Conservation (phyloP, 2,113 vertebrate species). For the Verasper variegatus region DNA sequence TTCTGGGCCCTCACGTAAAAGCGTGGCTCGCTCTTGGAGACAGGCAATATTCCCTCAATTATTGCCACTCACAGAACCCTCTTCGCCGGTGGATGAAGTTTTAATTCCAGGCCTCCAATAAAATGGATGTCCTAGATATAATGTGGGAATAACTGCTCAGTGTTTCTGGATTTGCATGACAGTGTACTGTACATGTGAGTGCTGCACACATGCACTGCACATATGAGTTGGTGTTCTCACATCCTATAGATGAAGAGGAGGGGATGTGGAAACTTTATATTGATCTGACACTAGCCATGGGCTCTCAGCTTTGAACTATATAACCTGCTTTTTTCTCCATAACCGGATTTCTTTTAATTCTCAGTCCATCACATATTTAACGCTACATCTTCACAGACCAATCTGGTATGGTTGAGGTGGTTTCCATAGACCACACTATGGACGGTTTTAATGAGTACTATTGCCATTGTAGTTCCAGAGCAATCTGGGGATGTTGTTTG, state of each 20-base stretch:
- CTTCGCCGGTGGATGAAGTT: constrained; percentile 72
- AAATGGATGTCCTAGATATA: constrained; percentile 73
- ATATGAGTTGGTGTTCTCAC: constrained; percentile 14
- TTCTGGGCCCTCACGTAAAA: constrained; percentile 77
- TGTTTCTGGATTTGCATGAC: constrained; percentile 63
- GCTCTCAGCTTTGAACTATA: constrained; percentile 39
- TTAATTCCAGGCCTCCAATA: constrained; percentile 72
- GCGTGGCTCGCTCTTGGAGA: constrained; percentile 67
- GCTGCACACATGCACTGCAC: constrained; percentile 22
- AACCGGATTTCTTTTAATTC: background rate
- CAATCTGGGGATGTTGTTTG: too few species aligned
- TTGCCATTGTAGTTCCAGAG: too few species aligned
- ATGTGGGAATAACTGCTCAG: constrained; percentile 70
- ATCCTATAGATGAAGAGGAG: constrained; percentile 18
- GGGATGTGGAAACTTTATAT: constrained; percentile 52
- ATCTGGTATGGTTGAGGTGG: background rate
- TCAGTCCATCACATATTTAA: constrained; percentile 14
- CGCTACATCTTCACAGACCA: background rate
- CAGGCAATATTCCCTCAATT: constrained; percentile 80
- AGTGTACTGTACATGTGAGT: constrained; percentile 8
- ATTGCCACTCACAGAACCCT: constrained; percentile 75
- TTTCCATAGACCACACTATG: too few species aligned
- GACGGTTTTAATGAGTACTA: too few species aligned
- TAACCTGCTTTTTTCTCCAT: constrained; percentile 1
- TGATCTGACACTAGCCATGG: constrained; percentile 57